Percentiles rank a stretch among this genome's conserved stretches.
Conservation (phyloP, 64 coral and sea anemone species). For the Montipora foliosa region DNA sequence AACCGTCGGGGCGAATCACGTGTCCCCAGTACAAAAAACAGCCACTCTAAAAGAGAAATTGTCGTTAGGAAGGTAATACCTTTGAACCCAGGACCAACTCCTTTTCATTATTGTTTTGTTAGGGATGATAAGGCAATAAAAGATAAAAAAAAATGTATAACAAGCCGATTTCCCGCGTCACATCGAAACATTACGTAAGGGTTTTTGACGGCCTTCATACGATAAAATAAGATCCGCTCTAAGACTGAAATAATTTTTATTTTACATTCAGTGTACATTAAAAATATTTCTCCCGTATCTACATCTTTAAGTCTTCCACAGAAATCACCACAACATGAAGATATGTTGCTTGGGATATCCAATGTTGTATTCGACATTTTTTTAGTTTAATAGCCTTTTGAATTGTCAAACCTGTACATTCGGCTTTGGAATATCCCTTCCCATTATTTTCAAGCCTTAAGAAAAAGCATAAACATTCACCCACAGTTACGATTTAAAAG, state of each 20-base stretch:
- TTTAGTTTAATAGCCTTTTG: not conserved
- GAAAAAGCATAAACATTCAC: not conserved
- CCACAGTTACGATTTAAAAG: not conserved
- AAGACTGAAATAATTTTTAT: slow-evolving; percentile 10
- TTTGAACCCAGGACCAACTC: too few relatives aligned
- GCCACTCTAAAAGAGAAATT: too few relatives aligned
- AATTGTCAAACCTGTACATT: not conserved
- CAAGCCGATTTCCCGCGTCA: too few relatives aligned
- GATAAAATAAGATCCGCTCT: not conserved
- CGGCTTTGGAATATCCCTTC: not conserved
- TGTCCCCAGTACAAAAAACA: too few relatives aligned
- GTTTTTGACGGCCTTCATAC: not conserved
- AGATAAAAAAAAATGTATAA: too few relatives aligned
- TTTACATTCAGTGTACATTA: slow-evolving; percentile 43
- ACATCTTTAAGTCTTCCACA: not conserved
- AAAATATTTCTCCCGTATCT: slow-evolving; percentile 38
- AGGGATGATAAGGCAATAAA: too few relatives aligned
- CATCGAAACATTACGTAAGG: too few relatives aligned
- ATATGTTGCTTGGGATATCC: not conserved
- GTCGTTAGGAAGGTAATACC: too few relatives aligned
- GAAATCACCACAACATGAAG: not conserved
- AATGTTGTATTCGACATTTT: not conserved
- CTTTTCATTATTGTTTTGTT: too few relatives aligned
- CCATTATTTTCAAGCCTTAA: not conserved
- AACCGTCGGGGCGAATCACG: too few relatives aligned